Conservation (phyloP, 2,888 invertebrate species). For the Trichopoda pennipes region DNA sequence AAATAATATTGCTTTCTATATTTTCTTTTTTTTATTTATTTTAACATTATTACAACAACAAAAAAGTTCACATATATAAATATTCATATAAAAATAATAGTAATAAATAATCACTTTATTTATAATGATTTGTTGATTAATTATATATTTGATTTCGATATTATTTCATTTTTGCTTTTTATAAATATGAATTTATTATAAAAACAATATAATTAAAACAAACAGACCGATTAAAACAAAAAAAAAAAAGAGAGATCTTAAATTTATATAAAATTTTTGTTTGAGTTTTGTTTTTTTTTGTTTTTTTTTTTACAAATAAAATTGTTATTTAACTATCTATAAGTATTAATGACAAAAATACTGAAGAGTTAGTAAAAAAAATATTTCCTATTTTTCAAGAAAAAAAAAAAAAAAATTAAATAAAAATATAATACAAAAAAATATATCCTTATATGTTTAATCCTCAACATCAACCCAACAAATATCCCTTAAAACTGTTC, state of each 20-base stretch:
- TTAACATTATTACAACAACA: constrained; percentile 75
- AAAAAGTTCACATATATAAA: constrained; percentile 76
- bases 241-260: constrained; percentile 22
- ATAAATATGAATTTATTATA: constrained; percentile 52
- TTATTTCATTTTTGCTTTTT: constrained; percentile 65
- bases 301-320: background rate
- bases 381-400: constrained; percentile 11
- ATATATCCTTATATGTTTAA: constrained; percentile 66
- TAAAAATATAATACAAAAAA: constrained; percentile 70
- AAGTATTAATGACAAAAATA: constrained; percentile 50
- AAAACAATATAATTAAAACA: constrained; percentile 17
- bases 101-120: constrained; percentile 60
- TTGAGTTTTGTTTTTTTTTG: background rate
- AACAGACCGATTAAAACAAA: constrained; percentile 26
- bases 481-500: constrained; percentile 81
- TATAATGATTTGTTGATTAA: constrained; percentile 59
- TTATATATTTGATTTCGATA: constrained; percentile 58
- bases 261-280: background rate
- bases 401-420: constrained; percentile 66
- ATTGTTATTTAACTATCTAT: constrained; percentile 53
- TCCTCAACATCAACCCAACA: constrained; percentile 74
- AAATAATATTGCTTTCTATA: constrained; percentile 45
- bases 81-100: constrained; percentile 36
- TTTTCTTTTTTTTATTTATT: constrained; percentile 46
- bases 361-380: constrained; percentile 17